phyloP scores from a whole-genome alignment of 2,888 invertebrate species.

The Tipula helvola region DNA sequence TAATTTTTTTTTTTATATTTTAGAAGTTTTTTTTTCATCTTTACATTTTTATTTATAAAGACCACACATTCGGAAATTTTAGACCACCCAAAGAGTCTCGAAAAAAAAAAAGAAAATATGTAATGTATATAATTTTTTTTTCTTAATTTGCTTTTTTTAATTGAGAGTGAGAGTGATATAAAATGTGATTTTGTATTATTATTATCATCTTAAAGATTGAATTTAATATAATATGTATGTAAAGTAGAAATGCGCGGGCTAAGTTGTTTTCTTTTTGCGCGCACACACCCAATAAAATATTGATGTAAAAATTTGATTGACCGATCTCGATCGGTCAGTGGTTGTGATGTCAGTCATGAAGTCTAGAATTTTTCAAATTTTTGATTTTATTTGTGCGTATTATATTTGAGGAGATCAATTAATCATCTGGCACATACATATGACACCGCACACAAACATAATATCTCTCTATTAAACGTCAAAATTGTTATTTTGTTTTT shows the following conservation, averaged over 20 bases:
- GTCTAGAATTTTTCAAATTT: background rate
- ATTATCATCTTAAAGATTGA: background rate
- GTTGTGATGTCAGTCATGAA: background rate
- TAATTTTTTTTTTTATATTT: background rate
- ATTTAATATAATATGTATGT: background rate
- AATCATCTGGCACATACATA: background rate
- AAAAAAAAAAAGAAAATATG: background rate
- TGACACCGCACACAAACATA: background rate
- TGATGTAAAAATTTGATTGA: background rate
- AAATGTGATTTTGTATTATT: background rate
- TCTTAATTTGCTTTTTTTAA: background rate
- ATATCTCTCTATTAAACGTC: background rate
- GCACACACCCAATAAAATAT: background rate
- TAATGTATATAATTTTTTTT: background rate
- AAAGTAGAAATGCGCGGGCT: background rate
- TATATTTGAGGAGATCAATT: background rate
- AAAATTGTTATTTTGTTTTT: background rate
- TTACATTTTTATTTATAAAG: slow-evolving; percentile 33
- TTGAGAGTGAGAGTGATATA: slow-evolving; percentile 7
- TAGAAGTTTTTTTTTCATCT: background rate
- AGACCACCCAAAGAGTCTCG: slow-evolving; percentile 32
- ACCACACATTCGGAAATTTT: slow-evolving; percentile 35
- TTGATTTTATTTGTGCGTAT: background rate
- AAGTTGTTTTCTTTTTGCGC: background rate
- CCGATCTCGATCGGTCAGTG: background rate